Percentiles rank a stretch among this genome's conserved stretches.
phyloP scores from a whole-genome alignment of 2,888 invertebrate genomes.

The Venustoraphidia nigricollis region DNA sequence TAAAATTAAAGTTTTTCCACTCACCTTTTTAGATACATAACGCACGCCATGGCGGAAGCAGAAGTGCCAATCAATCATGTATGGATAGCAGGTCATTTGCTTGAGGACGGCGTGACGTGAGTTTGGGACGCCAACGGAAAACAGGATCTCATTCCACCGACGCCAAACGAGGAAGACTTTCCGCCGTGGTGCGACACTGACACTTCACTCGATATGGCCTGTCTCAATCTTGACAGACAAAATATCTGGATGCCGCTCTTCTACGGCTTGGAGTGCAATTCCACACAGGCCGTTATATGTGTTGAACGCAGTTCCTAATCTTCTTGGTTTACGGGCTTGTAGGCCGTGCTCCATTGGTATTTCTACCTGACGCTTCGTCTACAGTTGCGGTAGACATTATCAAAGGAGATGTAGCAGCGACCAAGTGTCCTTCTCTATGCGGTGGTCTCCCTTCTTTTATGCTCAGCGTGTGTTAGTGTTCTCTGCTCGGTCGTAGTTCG shows the following conservation, averaged over 20 bases:
- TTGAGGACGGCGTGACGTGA: conserved; percentile 1
- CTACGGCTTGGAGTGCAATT: conserved; percentile 35
- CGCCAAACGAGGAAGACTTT: conserved; percentile 19
- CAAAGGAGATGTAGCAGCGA: too few relatives aligned
- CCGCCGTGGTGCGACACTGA: conserved; percentile 35
- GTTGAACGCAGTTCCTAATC: conserved; percentile 15
- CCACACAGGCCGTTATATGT: conserved; percentile 34
- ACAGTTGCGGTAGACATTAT: too few relatives aligned
- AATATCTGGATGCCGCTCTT: conserved; percentile 32
- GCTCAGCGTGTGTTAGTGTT: too few relatives aligned
- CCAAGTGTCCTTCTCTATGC: too few relatives aligned
- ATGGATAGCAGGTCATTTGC: conserved; percentile 31
- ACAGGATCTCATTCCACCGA: conserved; percentile 12
- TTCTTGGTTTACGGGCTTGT: too few relatives aligned
- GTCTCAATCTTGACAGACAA: conserved; percentile 33
- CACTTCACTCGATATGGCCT: conserved; percentile 28
- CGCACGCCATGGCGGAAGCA: conserved; percentile 8
- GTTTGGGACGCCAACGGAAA: conserved; percentile 1
- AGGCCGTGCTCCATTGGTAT: too few relatives aligned
- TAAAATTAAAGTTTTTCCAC: too few relatives aligned
- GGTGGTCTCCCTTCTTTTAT: too few relatives aligned
- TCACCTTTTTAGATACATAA: conserved; percentile 1
- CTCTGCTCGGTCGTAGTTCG: too few relatives aligned
- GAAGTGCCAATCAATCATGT: conserved; percentile 24
- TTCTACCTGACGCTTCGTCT: too few relatives aligned